Percentiles rank a stretch among this genome's conserved stretches.
These are phyloP conservation scores for Pangasianodon hypophthalmus DNA, from an alignment of 2,113 vertebrate species.

Conservation along the genomic window DNA sequence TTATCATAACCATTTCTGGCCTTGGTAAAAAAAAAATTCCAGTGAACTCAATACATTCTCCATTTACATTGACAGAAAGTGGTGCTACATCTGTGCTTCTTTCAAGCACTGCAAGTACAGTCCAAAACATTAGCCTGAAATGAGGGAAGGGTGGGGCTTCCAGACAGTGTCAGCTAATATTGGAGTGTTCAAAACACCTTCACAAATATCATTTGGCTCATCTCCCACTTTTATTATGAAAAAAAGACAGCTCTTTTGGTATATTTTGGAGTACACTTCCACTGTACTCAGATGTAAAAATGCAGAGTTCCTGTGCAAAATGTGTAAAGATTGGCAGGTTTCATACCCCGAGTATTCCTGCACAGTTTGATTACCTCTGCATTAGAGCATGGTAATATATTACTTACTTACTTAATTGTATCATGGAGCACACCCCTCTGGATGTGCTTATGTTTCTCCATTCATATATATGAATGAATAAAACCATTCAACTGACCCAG, in stretches of 20 bases:
- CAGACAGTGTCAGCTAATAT: not conserved
- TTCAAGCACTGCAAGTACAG: too few relatives aligned
- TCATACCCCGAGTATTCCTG: not conserved
- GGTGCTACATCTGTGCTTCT: too few relatives aligned
- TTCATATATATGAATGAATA: not conserved
- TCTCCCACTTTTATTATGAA: not conserved
- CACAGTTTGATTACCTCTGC: not conserved
- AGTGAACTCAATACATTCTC: too few relatives aligned
- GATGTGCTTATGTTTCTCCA: not conserved
- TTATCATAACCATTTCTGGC: too few relatives aligned
- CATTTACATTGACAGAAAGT: too few relatives aligned
- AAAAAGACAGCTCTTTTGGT: not conserved
- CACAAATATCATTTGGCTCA: not conserved
- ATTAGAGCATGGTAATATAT: not conserved
- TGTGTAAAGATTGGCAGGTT: not conserved
- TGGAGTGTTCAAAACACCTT: not conserved
- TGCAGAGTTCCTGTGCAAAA: not conserved
- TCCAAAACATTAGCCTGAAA: too few relatives aligned
- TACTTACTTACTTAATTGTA: not conserved
- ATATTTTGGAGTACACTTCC: not conserved
- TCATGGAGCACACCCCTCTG: not conserved
- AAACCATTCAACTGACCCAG: conserved; percentile 20
- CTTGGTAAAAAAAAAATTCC: too few relatives aligned
- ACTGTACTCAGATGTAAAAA: not conserved
- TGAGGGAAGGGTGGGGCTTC: not conserved